Evolutionary conservation across 2,888 invertebrate genomes (phyloP).

Genomic region (Caenorhabditis sulstoni): DNA sequence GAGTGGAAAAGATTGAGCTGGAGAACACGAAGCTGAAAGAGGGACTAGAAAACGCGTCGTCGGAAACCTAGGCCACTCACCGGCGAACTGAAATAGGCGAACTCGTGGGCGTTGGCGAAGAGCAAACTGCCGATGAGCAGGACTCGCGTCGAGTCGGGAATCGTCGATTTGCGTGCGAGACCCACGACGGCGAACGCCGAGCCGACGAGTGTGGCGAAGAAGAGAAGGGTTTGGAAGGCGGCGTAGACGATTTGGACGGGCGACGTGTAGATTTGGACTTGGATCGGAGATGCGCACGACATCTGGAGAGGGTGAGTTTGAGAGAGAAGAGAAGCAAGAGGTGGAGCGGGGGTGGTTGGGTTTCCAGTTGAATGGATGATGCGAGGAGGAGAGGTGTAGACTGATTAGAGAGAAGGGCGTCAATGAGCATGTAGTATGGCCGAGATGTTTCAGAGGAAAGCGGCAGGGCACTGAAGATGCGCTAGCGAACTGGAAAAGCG

Average conservation of each 20-base stretch:
- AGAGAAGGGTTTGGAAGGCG: constrained; percentile 26
- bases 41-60: not conserved
- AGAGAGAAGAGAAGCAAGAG: too few relatives aligned
- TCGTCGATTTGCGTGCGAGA: constrained; percentile 29
- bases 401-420: too few relatives aligned
- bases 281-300: constrained; percentile 35
- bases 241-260: constrained; percentile 36
- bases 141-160: constrained; percentile 43
- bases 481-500: not conserved
- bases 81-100: constrained; percentile 37
- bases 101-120: constrained; percentile 46
- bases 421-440: not conserved
- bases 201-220: constrained; percentile 26
- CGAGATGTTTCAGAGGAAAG: too few relatives aligned
- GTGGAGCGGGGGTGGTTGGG: too few relatives aligned
- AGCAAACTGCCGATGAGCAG: constrained; percentile 37
- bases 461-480: not conserved
- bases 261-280: constrained; percentile 23
- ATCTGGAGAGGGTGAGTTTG: constrained; percentile 25
- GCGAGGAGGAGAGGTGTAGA: too few relatives aligned
- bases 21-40: constrained; percentile 15
- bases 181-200: constrained; percentile 25
- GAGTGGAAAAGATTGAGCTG: constrained; percentile 31
- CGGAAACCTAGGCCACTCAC: not conserved
- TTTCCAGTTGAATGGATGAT: too few relatives aligned